Conservation (phyloP, 2,113 vertebrate species). For the Hippoglossus stenolepis region DNA sequence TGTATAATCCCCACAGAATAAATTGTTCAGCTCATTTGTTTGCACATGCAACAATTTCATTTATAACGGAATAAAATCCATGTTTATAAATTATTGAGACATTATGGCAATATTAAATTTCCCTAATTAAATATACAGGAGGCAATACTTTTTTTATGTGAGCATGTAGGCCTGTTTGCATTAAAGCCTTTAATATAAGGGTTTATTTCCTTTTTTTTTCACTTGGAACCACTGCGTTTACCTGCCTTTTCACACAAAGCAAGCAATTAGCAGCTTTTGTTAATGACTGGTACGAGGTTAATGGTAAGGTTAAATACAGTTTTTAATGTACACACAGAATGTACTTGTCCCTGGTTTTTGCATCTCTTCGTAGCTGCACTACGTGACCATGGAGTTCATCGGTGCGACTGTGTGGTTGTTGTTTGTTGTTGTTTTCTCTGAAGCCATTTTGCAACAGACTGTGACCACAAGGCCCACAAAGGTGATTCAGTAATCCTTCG, state of each 20-base stretch:
- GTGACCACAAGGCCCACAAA: too few relatives aligned
- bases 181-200: not conserved
- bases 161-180: too few relatives aligned
- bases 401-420: too few relatives aligned
- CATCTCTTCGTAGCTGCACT: too few relatives aligned
- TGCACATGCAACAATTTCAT: not conserved
- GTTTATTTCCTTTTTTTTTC: not conserved
- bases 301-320: too few relatives aligned
- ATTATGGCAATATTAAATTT: not conserved
- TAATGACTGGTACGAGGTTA: too few relatives aligned
- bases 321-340: too few relatives aligned
- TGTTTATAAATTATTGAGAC: not conserved
- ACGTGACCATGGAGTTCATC: too few relatives aligned
- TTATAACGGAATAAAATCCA: conserved; percentile 8
- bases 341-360: too few relatives aligned
- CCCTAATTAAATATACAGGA: not conserved
- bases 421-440: too few relatives aligned
- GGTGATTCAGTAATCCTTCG: too few relatives aligned
- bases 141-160: not conserved
- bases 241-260: not conserved
- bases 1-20: conserved; percentile 19
- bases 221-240: not conserved
- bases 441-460: too few relatives aligned
- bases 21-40: conserved; percentile 3
- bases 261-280: not conserved